Evolutionary conservation across 92 coral and sea anemone genomes (phyloP).

Genomic region (Epizoanthus stellaris): DNA sequence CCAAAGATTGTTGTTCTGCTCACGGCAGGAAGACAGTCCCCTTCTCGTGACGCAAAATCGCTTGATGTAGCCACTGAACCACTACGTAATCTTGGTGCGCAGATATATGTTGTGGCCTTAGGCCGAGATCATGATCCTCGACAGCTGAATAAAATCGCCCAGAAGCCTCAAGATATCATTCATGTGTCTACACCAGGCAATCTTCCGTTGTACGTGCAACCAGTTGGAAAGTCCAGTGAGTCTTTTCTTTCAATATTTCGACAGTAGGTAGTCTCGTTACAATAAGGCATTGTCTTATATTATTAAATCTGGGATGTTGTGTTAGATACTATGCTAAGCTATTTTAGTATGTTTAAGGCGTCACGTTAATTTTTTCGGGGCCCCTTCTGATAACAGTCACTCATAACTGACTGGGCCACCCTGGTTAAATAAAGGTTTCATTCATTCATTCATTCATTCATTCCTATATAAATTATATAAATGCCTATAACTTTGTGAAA

Average conservation of each 20-base stretch:
- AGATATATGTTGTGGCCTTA: slow-evolving; percentile 30
- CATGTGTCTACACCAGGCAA: slow-evolving; percentile 9
- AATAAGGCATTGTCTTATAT: too few relatives aligned
- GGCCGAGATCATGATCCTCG: slow-evolving; percentile 15
- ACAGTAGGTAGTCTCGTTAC: too few relatives aligned
- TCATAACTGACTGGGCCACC: too few relatives aligned
- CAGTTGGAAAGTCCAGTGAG: slow-evolving; percentile 29
- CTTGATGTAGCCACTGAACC: slow-evolving; percentile 25
- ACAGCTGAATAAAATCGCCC: slow-evolving; percentile 18
- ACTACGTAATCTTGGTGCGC: slow-evolving; percentile 24
- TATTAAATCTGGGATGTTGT: too few relatives aligned
- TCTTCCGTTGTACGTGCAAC: slow-evolving; percentile 14
- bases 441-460: too few relatives aligned
- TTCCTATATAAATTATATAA: too few relatives aligned
- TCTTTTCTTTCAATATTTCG: not conserved
- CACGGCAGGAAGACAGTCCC: slow-evolving; percentile 19
- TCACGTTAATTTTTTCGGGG: too few relatives aligned
- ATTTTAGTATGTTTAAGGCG: too few relatives aligned
- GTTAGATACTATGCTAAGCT: too few relatives aligned
- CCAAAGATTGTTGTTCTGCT: slow-evolving; percentile 30
- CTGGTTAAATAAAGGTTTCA: too few relatives aligned
- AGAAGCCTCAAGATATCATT: slow-evolving; percentile 10
- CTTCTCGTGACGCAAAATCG: not conserved
- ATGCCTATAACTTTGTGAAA: too few relatives aligned
- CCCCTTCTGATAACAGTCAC: too few relatives aligned